A percentile compares a stretch with the other conserved stretches of the same genome.
Conservation (phyloP, 2,888 invertebrate species). For the Abrostola tripartita region DNA sequence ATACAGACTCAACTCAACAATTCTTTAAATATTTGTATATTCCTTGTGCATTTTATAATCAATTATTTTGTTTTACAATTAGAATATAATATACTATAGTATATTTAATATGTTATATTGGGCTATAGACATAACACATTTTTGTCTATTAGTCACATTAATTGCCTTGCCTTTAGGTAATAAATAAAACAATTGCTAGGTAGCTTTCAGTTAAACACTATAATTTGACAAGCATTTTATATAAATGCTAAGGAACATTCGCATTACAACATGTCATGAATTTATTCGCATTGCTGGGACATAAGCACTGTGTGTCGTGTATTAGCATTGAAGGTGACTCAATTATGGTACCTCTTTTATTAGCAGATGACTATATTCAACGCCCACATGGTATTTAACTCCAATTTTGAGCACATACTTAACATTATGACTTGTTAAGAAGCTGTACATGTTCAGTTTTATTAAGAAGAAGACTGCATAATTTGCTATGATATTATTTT, state of each 20-base stretch:
- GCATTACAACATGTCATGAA: conserved; percentile 59
- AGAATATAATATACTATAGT: too few relatives aligned
- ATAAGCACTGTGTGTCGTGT: conserved; percentile 52
- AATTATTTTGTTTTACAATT: too few relatives aligned
- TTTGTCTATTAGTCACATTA: too few relatives aligned
- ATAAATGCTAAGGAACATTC: conserved; percentile 43
- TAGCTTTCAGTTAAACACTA: background rate
- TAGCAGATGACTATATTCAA: conserved; percentile 75
- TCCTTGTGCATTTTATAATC: too few relatives aligned
- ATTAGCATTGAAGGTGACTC: conserved; percentile 75
- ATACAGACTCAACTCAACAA: too few relatives aligned
- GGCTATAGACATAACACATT: too few relatives aligned
- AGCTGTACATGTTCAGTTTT: conserved; percentile 33
- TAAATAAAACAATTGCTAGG: too few relatives aligned
- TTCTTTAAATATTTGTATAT: too few relatives aligned
- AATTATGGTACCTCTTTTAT: conserved; percentile 72
- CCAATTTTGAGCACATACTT: conserved; percentile 60
- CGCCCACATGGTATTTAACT: conserved; percentile 70
- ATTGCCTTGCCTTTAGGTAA: too few relatives aligned
- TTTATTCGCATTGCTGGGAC: conserved; percentile 48
- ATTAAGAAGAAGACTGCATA: conserved; percentile 28
- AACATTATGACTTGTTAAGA: conserved; percentile 56
- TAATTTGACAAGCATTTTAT: background rate
- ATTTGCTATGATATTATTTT: conserved; percentile 19
- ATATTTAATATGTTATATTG: too few relatives aligned